Percentiles rank a stretch among this genome's conserved stretches.
Conservation (phyloP, 2,113 vertebrate genomes). For the Lagopus muta region DNA sequence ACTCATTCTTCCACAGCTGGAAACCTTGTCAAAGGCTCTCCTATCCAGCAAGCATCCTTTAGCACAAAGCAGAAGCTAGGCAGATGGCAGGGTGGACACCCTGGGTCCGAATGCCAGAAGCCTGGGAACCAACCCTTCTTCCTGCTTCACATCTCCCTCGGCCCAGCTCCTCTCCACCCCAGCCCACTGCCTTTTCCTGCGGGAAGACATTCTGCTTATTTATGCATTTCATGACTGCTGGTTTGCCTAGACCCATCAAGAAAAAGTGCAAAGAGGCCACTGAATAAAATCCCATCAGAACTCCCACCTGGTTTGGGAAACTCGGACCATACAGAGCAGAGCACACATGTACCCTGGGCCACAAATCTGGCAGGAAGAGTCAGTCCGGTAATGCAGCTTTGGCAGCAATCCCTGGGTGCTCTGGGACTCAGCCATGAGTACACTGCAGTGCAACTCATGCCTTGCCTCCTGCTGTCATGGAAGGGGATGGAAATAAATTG, state of each 20-base stretch:
- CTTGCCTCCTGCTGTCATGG: background rate
- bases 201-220: conserved; percentile 66
- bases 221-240: conserved; percentile 13
- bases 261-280: conserved; percentile 23
- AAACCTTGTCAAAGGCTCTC: conserved; percentile 64
- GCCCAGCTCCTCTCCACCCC: conserved; percentile 16
- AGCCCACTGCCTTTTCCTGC: conserved; percentile 58
- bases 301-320: background rate
- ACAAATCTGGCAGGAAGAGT: background rate
- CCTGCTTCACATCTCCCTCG: conserved; percentile 70
- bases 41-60: conserved; percentile 20
- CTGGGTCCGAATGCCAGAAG: conserved; percentile 54
- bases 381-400: accelerated
- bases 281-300: background rate
- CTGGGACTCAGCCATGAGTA: background rate
- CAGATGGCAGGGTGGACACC: conserved; percentile 68
- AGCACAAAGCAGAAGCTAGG: conserved; percentile 63
- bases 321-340: background rate
- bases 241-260: conserved; percentile 3
- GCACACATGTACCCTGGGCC: background rate
- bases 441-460: background rate
- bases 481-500: conserved; percentile 29
- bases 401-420: background rate
- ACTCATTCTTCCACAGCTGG: conserved; percentile 72
- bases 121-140: conserved; percentile 71